A percentile compares a stretch with the other conserved stretches of the same genome.
phyloP scores from a whole-genome alignment of 2,113 vertebrate genomes.

The Martes martes region DNA sequence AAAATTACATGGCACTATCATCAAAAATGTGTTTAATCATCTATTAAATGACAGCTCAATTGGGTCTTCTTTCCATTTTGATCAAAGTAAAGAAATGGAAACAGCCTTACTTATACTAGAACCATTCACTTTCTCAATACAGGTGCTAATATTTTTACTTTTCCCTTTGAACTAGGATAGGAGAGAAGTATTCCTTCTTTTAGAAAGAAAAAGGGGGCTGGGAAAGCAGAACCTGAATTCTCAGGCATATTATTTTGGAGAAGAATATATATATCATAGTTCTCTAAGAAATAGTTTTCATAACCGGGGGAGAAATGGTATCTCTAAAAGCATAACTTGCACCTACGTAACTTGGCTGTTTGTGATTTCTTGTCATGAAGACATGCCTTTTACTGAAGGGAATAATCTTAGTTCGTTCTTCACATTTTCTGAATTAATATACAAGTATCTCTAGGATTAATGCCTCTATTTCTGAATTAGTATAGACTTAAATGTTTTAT shows the following conservation, averaged over 20 bases:
- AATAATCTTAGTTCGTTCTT: not conserved
- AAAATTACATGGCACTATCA: not conserved
- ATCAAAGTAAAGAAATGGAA: not conserved
- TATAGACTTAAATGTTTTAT: slow-evolving; percentile 14
- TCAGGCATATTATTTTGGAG: not conserved
- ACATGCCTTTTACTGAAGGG: not conserved
- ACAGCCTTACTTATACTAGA: not conserved
- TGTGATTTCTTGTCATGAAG: not conserved
- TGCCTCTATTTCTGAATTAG: slow-evolving; percentile 26
- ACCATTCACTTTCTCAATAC: not conserved
- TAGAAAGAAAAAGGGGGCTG: not conserved
- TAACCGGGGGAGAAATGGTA: not conserved
- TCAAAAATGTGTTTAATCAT: not conserved
- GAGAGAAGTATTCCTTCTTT: not conserved
- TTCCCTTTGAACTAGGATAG: not conserved
- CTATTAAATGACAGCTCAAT: not conserved
- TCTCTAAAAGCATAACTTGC: not conserved
- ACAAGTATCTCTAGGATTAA: not conserved
- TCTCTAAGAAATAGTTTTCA: slow-evolving; percentile 23
- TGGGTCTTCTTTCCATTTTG: not conserved
- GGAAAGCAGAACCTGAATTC: not conserved
- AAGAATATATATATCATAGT: not conserved
- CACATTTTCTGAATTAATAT: slow-evolving; percentile 23
- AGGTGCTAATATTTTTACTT: not conserved
- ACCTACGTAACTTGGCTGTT: not conserved